These are phyloP conservation scores for Athrips mouffetella DNA, from an alignment of 2,888 invertebrate genomes.

Conservation along the genomic window DNA sequence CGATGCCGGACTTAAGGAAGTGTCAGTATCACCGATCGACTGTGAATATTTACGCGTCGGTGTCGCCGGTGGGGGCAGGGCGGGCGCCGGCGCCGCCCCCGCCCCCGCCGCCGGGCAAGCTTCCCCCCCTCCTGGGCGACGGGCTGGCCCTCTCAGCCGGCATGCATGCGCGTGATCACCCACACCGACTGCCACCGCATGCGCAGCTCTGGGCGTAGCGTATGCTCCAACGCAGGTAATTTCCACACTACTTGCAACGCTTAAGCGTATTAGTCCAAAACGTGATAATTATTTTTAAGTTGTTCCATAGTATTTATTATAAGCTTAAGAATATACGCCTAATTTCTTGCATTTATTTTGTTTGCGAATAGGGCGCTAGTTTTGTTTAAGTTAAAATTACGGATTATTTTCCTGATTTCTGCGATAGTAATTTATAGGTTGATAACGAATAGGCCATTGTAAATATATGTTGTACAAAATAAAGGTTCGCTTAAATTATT, in stretches of 20 bases:
- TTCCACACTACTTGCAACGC: constrained; percentile 66
- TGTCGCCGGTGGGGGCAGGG: constrained; percentile 74
- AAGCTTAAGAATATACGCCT: constrained; percentile 37
- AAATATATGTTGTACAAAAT: constrained; percentile 29
- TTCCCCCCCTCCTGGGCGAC: constrained; percentile 79
- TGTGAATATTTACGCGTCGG: constrained; percentile 85
- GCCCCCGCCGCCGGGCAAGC: constrained; percentile 80
- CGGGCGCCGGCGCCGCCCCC: constrained; percentile 80
- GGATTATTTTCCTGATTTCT: constrained; percentile 67
- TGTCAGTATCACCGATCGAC: constrained; percentile 82
- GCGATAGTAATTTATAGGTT: constrained; percentile 68
- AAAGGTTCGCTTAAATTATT: constrained; percentile 46
- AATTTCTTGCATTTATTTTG: constrained; percentile 57
- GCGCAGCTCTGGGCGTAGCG: constrained; percentile 90
- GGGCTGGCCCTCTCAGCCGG: constrained; percentile 63
- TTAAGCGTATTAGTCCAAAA: constrained; percentile 77
- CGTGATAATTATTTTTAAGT: constrained; percentile 71
- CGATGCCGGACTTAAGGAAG: constrained; percentile 89
- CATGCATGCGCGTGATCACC: constrained; percentile 65
- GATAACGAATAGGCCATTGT: constrained; percentile 45
- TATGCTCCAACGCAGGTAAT: constrained; percentile 83
- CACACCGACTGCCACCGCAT: constrained; percentile 79
- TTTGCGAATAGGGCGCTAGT: constrained; percentile 49
- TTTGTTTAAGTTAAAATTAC: constrained; percentile 53
- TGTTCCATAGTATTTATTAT: constrained; percentile 62